These are phyloP conservation scores for Gymnothorax javanicus DNA, from an alignment of 2,797 vertebrate genomes.

Conservation along the genomic window DNA sequence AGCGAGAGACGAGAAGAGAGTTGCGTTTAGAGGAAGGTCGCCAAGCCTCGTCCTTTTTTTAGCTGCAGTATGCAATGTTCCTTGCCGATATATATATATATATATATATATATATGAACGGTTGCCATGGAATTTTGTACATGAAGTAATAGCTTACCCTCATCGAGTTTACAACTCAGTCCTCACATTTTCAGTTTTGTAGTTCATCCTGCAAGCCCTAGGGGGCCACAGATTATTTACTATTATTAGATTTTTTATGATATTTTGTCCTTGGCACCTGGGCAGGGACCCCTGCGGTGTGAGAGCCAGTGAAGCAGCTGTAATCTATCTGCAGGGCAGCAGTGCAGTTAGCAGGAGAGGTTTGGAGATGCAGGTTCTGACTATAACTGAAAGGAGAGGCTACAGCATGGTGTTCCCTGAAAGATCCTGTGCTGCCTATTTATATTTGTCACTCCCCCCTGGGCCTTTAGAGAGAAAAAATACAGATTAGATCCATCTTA, in stretches of 20 bases:
- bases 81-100: neutral
- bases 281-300: neutral
- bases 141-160: neutral
- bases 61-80: neutral
- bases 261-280: neutral
- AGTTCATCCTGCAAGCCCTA: neutral
- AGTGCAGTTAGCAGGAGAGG: neutral
- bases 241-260: neutral
- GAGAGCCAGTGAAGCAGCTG: neutral
- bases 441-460: neutral
- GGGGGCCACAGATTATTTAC: neutral
- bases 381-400: neutral
- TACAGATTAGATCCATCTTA: conserved; percentile 38
- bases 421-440: neutral
- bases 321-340: neutral
- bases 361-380: neutral
- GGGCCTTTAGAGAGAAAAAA: neutral
- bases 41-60: neutral
- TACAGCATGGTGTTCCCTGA: no score
- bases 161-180: neutral
- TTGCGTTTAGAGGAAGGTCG: neutral
- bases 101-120: neutral
- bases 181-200: neutral
- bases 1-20: neutral
- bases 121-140: neutral